Conservation (phyloP, 2,888 invertebrate genomes). For the Cephus runcator region DNA sequence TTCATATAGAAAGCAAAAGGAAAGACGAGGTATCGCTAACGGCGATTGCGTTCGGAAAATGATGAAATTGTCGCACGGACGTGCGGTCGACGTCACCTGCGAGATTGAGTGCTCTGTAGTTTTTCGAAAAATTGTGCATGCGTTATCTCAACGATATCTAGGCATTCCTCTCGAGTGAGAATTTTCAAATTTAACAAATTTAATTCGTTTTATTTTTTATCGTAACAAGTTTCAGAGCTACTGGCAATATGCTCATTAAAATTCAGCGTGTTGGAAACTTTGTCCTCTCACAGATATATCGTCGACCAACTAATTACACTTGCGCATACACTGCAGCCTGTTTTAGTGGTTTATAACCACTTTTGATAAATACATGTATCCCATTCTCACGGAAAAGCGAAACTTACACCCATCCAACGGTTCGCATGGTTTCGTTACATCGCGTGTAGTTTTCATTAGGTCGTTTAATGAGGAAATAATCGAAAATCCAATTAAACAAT, state of each 20-base stretch:
- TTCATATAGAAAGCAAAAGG: not conserved
- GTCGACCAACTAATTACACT: not conserved
- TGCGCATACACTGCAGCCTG: not conserved
- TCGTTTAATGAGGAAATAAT: not conserved
- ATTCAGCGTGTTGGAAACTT: not conserved
- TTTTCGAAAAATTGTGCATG: not conserved
- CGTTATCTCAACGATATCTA: not conserved
- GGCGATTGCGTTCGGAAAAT: not conserved
- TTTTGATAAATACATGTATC: not conserved
- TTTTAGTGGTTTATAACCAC: not conserved
- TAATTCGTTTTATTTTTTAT: not conserved
- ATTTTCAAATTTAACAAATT: not conserved
- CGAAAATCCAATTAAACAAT: not conserved
- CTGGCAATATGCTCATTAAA: not conserved
- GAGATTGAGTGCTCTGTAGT: not conserved
- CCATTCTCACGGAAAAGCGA: not conserved
- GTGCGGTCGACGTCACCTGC: not conserved
- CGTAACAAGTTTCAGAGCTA: not conserved
- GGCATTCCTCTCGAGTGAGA: not conserved
- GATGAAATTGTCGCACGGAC: not conserved
- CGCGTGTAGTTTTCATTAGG: not conserved
- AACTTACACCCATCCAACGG: not conserved
- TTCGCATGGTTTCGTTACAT: not conserved
- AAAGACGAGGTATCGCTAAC: not conserved
- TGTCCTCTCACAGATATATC: not conserved